Percentiles rank a stretch among this genome's conserved stretches.
These are phyloP conservation scores for Ceratina japonica DNA, from an alignment of 1,140 invertebrate species.

Conservation along the genomic window DNA sequence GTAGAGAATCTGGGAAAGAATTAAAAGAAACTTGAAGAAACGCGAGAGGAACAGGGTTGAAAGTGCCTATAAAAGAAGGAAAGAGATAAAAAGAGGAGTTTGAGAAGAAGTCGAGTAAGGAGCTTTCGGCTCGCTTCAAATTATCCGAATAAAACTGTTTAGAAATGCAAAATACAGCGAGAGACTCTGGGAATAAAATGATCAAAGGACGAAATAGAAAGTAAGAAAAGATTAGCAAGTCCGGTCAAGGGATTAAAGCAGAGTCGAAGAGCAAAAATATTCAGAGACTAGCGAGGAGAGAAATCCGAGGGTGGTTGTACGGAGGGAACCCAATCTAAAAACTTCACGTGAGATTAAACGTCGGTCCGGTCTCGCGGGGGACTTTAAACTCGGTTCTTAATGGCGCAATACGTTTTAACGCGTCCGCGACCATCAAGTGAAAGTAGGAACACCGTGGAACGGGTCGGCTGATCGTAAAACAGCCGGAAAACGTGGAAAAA, in stretches of 20 bases:
- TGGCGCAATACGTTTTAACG: slow-evolving; percentile 26
- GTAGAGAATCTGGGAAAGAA: neutral
- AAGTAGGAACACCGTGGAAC: neutral
- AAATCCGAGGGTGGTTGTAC: neutral
- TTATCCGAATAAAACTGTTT: no score
- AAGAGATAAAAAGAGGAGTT: neutral
- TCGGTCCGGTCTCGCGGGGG: neutral
- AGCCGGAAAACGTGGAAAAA: neutral
- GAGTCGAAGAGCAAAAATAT: neutral
- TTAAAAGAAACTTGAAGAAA: neutral
- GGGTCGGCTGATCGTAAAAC: slow-evolving; percentile 11
- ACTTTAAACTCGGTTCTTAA: slow-evolving; percentile 2
- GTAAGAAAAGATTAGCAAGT: neutral
- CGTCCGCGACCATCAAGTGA: slow-evolving; percentile 10
- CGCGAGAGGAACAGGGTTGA: neutral
- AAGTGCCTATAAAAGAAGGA: no score
- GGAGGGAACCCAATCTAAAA: neutral
- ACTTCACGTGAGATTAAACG: slow-evolving; percentile 1
- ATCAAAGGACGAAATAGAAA: no score
- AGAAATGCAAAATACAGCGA: no score
- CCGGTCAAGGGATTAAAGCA: neutral
- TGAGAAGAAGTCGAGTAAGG: neutral
- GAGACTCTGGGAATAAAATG: neutral
- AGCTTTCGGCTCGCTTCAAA: no score
- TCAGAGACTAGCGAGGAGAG: neutral